Evolutionary conservation across 2,113 vertebrate genomes (phyloP).

Genomic region (Montifringilla adamsi): DNA sequence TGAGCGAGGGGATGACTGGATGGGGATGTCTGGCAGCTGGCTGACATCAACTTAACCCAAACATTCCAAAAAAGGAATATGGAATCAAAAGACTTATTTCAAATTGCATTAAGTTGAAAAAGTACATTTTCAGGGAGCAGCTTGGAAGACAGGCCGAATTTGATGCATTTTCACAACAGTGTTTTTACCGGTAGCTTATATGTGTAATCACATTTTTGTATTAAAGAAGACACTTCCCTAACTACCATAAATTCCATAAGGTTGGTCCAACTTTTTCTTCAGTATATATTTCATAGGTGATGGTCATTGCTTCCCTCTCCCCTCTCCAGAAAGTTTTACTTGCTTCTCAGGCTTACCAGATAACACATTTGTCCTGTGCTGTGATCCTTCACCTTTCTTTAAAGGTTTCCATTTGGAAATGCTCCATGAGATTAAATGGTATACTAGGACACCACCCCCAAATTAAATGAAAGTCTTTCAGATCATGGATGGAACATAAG

Average conservation of each 20-base stretch:
- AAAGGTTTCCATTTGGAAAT: background rate
- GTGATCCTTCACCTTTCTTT: background rate
- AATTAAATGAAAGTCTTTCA: background rate
- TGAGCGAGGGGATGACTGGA: fast-evolving
- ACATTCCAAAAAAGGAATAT: background rate
- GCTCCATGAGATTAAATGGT: background rate
- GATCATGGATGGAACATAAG: constrained; percentile 14
- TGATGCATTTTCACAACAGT: background rate
- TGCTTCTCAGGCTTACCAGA: background rate
- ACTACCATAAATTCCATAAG: background rate
- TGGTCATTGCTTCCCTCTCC: background rate
- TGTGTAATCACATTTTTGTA: background rate
- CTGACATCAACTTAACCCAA: background rate
- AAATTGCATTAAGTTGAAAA: background rate
- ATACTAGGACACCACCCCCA: background rate
- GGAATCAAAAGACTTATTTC: background rate
- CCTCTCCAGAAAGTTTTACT: background rate
- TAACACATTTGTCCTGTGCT: background rate
- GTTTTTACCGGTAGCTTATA: background rate
- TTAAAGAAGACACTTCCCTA: background rate
- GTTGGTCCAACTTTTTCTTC: background rate
- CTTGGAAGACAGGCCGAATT: background rate
- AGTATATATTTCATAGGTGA: background rate
- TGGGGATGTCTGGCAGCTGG: background rate
- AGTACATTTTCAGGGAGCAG: background rate